Evolutionary conservation across 1,140 invertebrate genomes (phyloP), one percentile per base, ranked within the genome.

Genomic region (Glossosoma conforme): DNA sequence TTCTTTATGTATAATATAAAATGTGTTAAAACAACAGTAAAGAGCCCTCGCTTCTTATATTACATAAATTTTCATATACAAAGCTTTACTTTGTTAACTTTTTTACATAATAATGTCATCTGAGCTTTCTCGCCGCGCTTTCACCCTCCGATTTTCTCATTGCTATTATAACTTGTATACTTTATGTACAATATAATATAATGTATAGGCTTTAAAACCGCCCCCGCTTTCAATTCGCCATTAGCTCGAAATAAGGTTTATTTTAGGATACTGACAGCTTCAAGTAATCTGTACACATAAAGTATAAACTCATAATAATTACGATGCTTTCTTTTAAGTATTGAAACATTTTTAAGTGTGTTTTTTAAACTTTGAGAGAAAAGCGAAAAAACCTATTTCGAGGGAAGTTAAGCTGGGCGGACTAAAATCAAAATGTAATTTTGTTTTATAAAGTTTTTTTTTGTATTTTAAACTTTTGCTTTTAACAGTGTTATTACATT

Each of bases 11-110:
- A 49, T 57, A 57, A 53, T 57, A 57, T 57, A 53, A 57, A 57
- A 57, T 57, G 50, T 57, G 50, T 46, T 53, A 35, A 43, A 53
- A 53, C 55, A 57, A 52, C 45, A 43, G 40, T 52, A 22, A 40
- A 1, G 33, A 36, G 35, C 24, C 52, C 36, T 30, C 37, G 2
- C 32, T 45, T 25, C 24, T 33, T 57, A 50, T 52, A 50, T 57
- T 57, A 57, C 55, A 57, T 57, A 57, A 57, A 57, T 57, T 57
- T 57, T 57, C 55, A 57, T 57, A 57, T 52, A 57, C 55, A 57
- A 57, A 53, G 50, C 55, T 57, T 57, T 53, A 57, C 55, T 57
- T 57, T 57, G 45, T 57, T 53, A 57, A 57, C 41, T 57, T 57
- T 57, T 57, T 57, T 57, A 57, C 55, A 57, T 57, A 57, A 57